Percentiles rank a stretch among this genome's conserved stretches.
Conservation (phyloP, 2,113 vertebrate species). For the Hiodon tergisus region DNA sequence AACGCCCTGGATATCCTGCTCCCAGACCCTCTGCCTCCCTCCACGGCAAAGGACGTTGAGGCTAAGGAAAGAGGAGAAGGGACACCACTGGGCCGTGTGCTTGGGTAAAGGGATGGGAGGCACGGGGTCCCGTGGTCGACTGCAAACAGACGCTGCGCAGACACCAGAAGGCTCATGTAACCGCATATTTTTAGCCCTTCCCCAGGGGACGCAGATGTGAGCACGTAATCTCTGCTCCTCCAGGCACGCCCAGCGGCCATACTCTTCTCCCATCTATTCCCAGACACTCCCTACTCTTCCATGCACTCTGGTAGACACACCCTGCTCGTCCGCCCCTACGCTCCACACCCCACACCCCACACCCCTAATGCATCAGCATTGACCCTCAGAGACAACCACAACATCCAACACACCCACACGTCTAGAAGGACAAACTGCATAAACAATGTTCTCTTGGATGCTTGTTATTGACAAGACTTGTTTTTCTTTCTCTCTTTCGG, state of each 20-base stretch:
- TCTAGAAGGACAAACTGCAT: background rate
- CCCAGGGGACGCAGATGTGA: slow-evolving; percentile 70
- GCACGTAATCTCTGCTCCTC: slow-evolving; percentile 42
- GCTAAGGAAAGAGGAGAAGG: slow-evolving; percentile 63
- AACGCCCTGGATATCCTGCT: background rate
- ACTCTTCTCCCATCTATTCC: background rate
- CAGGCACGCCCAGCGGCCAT: background rate
- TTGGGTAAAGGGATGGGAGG: slow-evolving; percentile 19
- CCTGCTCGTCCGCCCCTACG: background rate
- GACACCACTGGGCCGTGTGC: slow-evolving; percentile 67
- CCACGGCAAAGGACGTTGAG: slow-evolving; percentile 43
- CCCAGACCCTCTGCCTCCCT: background rate
- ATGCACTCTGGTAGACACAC: background rate
- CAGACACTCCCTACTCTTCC: background rate
- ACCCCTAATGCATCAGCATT: background rate
- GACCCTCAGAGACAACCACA: no score
- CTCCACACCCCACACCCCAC: background rate
- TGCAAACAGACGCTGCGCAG: slow-evolving; percentile 69
- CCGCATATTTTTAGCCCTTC: slow-evolving; percentile 77
- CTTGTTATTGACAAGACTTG: background rate
- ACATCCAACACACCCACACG: background rate
- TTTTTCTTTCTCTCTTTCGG: background rate
- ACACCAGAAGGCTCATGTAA: slow-evolving; percentile 74
- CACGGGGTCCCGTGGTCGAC: slow-evolving; percentile 35
- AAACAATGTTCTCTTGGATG: background rate